These are phyloP conservation scores for Mercenaria mercenaria DNA, from an alignment of 1,140 invertebrate genomes.

Conservation along the genomic window DNA sequence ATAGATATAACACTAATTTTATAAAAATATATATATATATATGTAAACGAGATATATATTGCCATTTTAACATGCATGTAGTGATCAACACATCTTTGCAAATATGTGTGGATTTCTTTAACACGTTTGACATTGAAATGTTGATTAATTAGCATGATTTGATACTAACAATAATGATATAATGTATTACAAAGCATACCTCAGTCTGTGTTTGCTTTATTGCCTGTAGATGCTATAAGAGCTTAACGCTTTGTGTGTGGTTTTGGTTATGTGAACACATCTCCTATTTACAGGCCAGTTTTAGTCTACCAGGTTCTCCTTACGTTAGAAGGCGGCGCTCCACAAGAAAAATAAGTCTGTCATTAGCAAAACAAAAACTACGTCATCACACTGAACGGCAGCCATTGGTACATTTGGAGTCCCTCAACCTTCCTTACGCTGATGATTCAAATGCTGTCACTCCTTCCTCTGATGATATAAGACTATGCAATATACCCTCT, in stretches of 20 bases:
- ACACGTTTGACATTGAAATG: too few species aligned
- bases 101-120: too few species aligned
- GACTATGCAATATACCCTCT: conserved; percentile 83
- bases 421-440: conserved; percentile 98
- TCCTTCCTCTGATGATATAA: conserved; percentile 96
- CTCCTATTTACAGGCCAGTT: conserved; percentile 92
- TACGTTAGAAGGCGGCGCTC: conserved; percentile 93
- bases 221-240: neutral
- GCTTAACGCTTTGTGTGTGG: conserved; percentile 36
- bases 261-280: neutral
- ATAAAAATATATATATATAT: too few species aligned
- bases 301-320: conserved; percentile 98
- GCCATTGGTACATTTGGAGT: conserved; percentile 97
- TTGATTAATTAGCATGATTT: too few species aligned
- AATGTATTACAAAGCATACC: too few species aligned
- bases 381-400: conserved; percentile 93
- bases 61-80: too few species aligned
- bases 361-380: conserved; percentile 90
- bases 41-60: too few species aligned
- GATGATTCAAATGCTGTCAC: conserved; percentile 99
- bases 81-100: too few species aligned
- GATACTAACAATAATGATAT: too few species aligned
- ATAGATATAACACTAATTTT: too few species aligned
- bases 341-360: conserved; percentile 67
- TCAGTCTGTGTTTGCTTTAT: neutral